Evolutionary conservation across 2,797 vertebrate genomes (phyloP).

Genomic region (Pteropus rufus): DNA sequence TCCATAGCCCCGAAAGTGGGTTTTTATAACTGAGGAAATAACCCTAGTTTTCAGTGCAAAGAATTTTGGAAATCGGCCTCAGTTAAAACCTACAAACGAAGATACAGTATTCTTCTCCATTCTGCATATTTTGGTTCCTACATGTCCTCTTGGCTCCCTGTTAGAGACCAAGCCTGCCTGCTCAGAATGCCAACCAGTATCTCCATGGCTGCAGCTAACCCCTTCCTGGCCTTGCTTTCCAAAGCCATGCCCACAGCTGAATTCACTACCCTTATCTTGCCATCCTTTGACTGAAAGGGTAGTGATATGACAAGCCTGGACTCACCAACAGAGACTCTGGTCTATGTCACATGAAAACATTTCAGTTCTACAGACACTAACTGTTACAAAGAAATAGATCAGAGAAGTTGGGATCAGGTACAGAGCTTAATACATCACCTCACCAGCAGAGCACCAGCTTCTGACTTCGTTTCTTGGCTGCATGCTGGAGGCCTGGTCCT

Average conservation of each 20-base stretch:
- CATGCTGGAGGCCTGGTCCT: background rate
- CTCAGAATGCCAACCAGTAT: background rate
- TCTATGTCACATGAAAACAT: background rate
- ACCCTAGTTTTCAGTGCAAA: background rate
- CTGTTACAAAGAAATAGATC: background rate
- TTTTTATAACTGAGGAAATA: background rate
- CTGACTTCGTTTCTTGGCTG: conserved; percentile 3
- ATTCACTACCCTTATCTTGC: background rate
- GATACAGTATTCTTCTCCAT: background rate
- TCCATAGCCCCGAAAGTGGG: background rate
- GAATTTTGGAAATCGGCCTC: background rate
- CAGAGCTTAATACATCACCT: background rate
- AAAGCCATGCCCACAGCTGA: background rate
- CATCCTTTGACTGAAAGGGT: background rate
- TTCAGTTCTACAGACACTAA: background rate
- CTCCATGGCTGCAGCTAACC: background rate
- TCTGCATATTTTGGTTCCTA: background rate
- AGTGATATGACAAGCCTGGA: background rate
- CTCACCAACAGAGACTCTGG: background rate
- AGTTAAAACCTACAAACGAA: background rate
- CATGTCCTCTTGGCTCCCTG: background rate
- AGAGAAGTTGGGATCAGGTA: background rate
- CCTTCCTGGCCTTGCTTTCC: background rate
- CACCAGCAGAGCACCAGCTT: background rate
- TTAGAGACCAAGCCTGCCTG: background rate